Base-by-base conservation (phyloP, 1,140 invertebrate species). In the Drosophila jambulina region DNA sequence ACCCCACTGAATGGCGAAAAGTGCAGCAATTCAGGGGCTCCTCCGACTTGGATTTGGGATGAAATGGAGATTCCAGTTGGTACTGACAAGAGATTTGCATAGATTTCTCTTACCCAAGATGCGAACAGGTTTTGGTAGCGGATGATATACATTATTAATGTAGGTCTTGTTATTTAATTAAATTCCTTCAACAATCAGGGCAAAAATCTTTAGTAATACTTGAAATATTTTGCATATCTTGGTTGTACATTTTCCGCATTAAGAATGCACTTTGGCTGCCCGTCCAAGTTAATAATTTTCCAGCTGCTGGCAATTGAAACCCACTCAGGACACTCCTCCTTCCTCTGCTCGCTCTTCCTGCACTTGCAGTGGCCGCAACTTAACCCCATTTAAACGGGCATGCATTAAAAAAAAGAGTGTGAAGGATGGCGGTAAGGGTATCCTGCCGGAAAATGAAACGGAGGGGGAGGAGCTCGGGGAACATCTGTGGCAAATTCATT, bases 311-410 rank as follows among this genome's bases (percentile, higher is more conserved):
- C 76, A 80, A 87, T 78, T 75, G 84, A 88, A 84, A 78, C 42
- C 75, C 74, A 78, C 48, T 69, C 63, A 61, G 49, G 36, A 56
- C 25, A 38, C 23, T 46, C 68, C n/a, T 19, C 27, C 56, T 17
- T 53, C 15, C 34, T 13, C 34, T 36, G 10, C n/a, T 17, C 72
- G 17, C 12, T 29, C 40, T 27, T 48, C 46, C 46, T 40, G 32
- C 42, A 71, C 19, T 71, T 42, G 65, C 53, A 71, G 68, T 72
- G 45, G 54, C 48, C 45, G 32, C 77, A 84, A 71, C 85, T 88
- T 88, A 83, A 83, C 84, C 84, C 76, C 85, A 80, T 84, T 87
- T 79, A 80, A 80, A 49, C 45, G 53, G 70, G 43, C 74, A 77
- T 68, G 49, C 64, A 78, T 78, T 77, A 61, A 54, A 77, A 40